Evolutionary conservation across 1,140 invertebrate genomes (phyloP), one percentile per base, ranked within the genome.

Genomic region (Leptopilina clavipes): DNA sequence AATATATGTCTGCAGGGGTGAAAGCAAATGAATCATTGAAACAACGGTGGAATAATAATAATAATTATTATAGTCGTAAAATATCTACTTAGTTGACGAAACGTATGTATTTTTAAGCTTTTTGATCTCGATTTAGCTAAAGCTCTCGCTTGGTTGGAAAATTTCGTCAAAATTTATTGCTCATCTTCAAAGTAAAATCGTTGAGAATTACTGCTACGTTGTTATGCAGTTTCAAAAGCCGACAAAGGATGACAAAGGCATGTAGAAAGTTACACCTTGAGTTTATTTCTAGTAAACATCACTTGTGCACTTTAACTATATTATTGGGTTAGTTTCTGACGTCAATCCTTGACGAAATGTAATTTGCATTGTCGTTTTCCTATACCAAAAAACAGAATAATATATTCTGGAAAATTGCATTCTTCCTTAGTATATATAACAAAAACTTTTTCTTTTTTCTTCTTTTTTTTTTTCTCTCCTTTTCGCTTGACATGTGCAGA

Each of bases 121-220:
- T 40, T 65, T 65, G 59, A 65, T 65, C 59, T 19, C 22, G 25
- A 65, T 65, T 65, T 65, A 65, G 59, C 59, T 8, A 31, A 31
- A 65, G 56, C 59, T 22, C 25, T 22, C 37, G 37, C 9, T 31
- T 40, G 37, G 37, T 40, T 37, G 12, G n/a, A 22, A 65, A 65
- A 3, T 65, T 65, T 37, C 59, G 25, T 65, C 59, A 65, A 65
- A n/a, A 65, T 65, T 65, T 65, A 65, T 65, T 31, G 59, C 59
- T 12, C 3, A 31, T 65, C 59, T 65, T 65, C 59, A 65, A 65
- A 65, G 59, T 65, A n/a, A 65, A 65, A 31, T 65, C 11, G 59
- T 22, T 37, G 59, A 65, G 59, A 65, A 65, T 65, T 31, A 65
- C 22, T 12, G 25, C 54, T 59, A 10, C 18, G 19, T 19, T 22